Evolutionary conservation across 2,113 vertebrate genomes (phyloP).

Genomic region (Erinaceus europaeus): DNA sequence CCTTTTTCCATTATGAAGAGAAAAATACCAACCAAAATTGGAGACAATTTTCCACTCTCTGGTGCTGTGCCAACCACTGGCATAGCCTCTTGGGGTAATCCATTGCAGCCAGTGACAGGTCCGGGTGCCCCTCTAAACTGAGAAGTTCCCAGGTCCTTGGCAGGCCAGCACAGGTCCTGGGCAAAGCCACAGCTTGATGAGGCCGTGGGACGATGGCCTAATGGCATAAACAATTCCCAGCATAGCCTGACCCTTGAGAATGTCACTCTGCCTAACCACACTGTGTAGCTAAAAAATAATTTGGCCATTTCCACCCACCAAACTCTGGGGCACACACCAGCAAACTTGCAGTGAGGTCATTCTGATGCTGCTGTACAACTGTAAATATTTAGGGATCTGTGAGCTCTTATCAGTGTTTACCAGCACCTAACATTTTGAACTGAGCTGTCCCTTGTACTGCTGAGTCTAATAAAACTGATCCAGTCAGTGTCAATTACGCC

Average conservation of each 20-base stretch:
- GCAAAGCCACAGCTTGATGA: not conserved
- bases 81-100: not conserved
- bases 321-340: conserved; percentile 58
- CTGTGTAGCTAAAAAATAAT: conserved; percentile 68
- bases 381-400: conserved; percentile 27
- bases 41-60: not conserved
- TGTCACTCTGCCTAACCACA: conserved; percentile 52
- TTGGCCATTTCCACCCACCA: conserved; percentile 64
- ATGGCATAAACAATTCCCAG: conserved; percentile 65
- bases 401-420: not conserved
- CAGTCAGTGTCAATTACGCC: not conserved
- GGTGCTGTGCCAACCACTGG: not conserved
- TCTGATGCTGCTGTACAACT: not conserved
- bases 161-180: not conserved
- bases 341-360: conserved; percentile 28
- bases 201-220: conserved; percentile 24
- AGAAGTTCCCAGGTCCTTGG: not conserved
- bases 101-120: not conserved
- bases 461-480: not conserved
- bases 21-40: not conserved
- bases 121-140: not conserved
- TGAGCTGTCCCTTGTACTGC: not conserved
- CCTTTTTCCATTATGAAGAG: not conserved
- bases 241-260: conserved; percentile 43
- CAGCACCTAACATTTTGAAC: not conserved